Evolutionary conservation across 2,113 vertebrate species (phyloP).

Genomic region (Danionella cerebrum): DNA sequence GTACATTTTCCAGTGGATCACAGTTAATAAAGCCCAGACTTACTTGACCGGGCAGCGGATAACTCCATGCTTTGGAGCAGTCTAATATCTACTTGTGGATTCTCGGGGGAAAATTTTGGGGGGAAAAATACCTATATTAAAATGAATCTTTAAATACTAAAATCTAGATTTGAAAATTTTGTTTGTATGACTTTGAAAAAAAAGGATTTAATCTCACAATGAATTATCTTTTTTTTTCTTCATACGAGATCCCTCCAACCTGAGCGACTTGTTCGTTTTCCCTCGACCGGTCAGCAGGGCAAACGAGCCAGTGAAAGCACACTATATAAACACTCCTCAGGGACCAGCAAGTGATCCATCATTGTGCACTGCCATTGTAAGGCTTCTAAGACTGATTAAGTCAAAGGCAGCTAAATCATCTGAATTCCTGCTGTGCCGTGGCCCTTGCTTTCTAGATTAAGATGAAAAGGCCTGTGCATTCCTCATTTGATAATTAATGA

Average conservation of each 20-base stretch:
- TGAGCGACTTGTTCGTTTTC: conserved; percentile 18
- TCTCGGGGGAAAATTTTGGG: too few relatives aligned
- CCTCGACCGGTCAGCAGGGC: conserved; percentile 10
- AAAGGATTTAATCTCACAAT: background rate
- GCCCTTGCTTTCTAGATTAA: conserved; percentile 49
- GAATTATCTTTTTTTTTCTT: background rate
- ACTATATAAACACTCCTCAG: conserved; percentile 46
- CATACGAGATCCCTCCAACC: conserved; percentile 13
- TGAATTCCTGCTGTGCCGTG: conserved; percentile 61
- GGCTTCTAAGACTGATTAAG: conserved; percentile 43
- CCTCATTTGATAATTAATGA: conserved; percentile 67
- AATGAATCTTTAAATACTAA: too few relatives aligned
- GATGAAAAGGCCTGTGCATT: conserved; percentile 67
- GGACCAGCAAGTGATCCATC: conserved; percentile 47
- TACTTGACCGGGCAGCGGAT: too few relatives aligned
- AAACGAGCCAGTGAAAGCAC: conserved; percentile 35
- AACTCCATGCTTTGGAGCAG: too few relatives aligned
- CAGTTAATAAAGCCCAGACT: too few relatives aligned
- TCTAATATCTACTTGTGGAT: too few relatives aligned
- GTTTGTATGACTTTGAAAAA: too few relatives aligned
- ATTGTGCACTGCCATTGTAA: conserved; percentile 42
- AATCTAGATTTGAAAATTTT: too few relatives aligned
- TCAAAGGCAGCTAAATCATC: conserved; percentile 45
- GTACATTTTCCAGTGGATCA: too few relatives aligned
- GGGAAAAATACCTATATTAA: too few relatives aligned